A percentile compares a stretch with the other conserved stretches of the same genome.
Evolutionary conservation across 2,888 invertebrate genomes (phyloP).

Genomic region (Coelogynopora nodosa): DNA sequence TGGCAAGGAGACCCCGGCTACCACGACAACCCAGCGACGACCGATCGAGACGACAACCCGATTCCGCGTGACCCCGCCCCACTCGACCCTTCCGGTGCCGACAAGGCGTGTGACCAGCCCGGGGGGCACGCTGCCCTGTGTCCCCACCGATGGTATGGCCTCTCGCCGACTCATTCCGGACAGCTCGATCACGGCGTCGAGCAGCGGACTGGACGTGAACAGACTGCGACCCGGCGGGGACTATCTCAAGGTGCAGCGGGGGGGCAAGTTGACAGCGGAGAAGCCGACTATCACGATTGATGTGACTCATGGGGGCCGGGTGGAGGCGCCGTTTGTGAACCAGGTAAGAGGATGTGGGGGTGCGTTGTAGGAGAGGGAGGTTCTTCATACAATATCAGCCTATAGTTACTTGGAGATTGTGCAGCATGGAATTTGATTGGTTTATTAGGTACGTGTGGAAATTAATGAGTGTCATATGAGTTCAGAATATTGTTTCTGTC

Average conservation of each 20-base stretch:
- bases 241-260: neutral
- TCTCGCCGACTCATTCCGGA: neutral
- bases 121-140: neutral
- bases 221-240: neutral
- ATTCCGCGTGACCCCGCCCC: neutral
- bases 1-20: neutral
- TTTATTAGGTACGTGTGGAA: no score
- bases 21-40: neutral
- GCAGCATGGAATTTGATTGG: no score
- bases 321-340: constrained; percentile 8
- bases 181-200: neutral
- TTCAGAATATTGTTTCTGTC: no score
- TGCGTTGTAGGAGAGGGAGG: no score
- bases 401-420: no score
- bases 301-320: constrained; percentile 20
- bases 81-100: neutral
- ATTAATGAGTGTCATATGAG: no score
- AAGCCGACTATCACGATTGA: constrained; percentile 32
- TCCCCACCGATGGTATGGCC: neutral
- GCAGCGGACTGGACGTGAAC: neutral
- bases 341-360: no score
- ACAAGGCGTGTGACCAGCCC: neutral
- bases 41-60: neutral
- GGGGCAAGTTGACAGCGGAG: neutral
- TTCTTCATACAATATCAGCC: no score